phyloP scores from a whole-genome alignment of 2,113 vertebrate genomes.

The Pholis gunnellus region DNA sequence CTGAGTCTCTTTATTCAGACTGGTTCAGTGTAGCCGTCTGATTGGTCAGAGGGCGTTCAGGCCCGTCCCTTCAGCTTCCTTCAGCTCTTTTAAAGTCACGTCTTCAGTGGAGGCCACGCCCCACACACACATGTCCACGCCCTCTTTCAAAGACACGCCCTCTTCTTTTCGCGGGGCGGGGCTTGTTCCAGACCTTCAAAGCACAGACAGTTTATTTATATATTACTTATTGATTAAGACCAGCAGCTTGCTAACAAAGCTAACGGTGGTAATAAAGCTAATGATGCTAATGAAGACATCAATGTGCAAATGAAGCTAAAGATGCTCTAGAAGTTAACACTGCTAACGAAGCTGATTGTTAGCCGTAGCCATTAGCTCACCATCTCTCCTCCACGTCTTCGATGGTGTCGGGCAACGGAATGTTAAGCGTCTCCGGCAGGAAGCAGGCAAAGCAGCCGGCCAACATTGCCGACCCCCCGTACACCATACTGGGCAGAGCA shows the following conservation, averaged over 20 bases:
- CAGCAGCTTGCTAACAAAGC: background rate
- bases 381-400: constrained; percentile 86
- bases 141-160: background rate
- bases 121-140: background rate
- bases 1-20: background rate
- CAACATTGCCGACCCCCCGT: constrained; percentile 81
- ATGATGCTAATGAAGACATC: background rate
- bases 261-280: background rate
- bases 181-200: constrained; percentile 43
- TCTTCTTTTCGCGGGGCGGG: background rate
- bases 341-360: background rate
- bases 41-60: constrained; percentile 71
- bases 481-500: constrained; percentile 87
- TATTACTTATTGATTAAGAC: background rate
- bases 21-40: background rate
- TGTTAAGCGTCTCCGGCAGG: constrained; percentile 89
- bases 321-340: background rate
- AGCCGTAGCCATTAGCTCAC: constrained; percentile 35
- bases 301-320: background rate
- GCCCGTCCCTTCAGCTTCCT: constrained; percentile 61
- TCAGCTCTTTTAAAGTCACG: constrained; percentile 67
- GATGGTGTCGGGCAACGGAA: constrained; percentile 89
- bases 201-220: background rate
- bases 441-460: constrained; percentile 82
- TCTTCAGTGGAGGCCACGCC: background rate